A percentile compares a stretch with the other conserved stretches of the same genome.
phyloP scores from a whole-genome alignment of 2,113 vertebrate species.

The Tychaedon coryphoeus region DNA sequence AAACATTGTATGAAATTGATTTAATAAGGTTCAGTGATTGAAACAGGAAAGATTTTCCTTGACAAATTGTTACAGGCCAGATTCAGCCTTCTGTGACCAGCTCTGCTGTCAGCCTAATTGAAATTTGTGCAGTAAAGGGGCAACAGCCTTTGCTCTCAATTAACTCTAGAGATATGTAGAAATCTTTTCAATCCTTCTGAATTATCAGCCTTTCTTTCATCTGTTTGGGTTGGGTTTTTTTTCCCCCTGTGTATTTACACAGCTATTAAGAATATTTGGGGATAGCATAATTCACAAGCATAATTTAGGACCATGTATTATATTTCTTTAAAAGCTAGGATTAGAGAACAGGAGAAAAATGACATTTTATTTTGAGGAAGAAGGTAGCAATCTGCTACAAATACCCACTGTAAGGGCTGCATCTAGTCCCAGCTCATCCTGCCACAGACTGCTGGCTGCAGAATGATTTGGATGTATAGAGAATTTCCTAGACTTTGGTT shows the following conservation, averaged over 20 bases:
- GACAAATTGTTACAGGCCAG: constrained; percentile 9
- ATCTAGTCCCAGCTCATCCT: neutral
- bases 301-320: neutral
- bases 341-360: neutral
- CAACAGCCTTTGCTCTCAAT: constrained; percentile 20
- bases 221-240: neutral
- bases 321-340: neutral
- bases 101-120: constrained; percentile 1
- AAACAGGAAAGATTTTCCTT: constrained; percentile 29
- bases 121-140: neutral
- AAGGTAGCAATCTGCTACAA: neutral
- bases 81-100: constrained; percentile 39
- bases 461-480: neutral
- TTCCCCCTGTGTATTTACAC: neutral
- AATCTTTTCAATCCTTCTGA: neutral
- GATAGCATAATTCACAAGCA: neutral
- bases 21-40: constrained; percentile 32
- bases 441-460: neutral
- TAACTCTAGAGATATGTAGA: constrained; percentile 9
- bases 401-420: neutral
- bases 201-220: neutral
- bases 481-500: neutral
- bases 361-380: neutral
- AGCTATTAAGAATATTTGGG: neutral
- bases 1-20: constrained; percentile 19